A percentile compares a stretch with the other conserved stretches of the same genome.
Conservation (phyloP, 2,797 vertebrate genomes). For the Ceyx erithaca region DNA sequence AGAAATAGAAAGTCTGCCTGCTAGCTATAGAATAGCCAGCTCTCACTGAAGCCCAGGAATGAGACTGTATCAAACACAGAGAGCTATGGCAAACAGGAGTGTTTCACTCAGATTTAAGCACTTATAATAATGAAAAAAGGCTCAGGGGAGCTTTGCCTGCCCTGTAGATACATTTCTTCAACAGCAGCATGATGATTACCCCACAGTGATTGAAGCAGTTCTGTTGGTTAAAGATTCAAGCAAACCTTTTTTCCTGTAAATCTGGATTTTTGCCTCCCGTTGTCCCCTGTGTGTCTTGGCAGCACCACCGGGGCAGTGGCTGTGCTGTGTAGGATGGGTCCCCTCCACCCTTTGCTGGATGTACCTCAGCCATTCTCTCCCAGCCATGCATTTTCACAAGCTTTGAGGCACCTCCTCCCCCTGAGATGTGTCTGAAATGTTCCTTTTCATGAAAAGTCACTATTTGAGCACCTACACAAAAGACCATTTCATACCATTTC, state of each 20-base stretch:
- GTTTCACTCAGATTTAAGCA: not conserved
- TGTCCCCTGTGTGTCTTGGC: not conserved
- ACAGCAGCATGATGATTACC: not conserved
- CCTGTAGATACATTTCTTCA: conserved; percentile 18
- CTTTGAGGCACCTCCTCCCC: not conserved
- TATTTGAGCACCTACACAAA: not conserved
- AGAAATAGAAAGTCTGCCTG: not conserved
- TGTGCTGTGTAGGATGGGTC: not conserved
- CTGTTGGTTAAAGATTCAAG: not conserved
- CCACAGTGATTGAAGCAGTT: not conserved
- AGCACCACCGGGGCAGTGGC: not conserved
- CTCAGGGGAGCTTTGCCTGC: not conserved
- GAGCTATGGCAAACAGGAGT: not conserved
- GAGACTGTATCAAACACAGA: not conserved
- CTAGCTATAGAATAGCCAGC: not conserved
- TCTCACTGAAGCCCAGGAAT: not conserved
- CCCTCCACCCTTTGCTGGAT: not conserved
- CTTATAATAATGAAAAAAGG: not conserved
- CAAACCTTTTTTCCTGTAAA: not conserved
- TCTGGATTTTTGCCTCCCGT: not conserved
- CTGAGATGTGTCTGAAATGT: not conserved
- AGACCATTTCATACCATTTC: not conserved
- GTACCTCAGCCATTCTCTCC: no score
- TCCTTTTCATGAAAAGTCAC: not conserved
- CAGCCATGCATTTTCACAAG: not conserved